Evolutionary conservation across 1,140 invertebrate genomes (phyloP).

Genomic region (Drosophila kohkoa): DNA sequence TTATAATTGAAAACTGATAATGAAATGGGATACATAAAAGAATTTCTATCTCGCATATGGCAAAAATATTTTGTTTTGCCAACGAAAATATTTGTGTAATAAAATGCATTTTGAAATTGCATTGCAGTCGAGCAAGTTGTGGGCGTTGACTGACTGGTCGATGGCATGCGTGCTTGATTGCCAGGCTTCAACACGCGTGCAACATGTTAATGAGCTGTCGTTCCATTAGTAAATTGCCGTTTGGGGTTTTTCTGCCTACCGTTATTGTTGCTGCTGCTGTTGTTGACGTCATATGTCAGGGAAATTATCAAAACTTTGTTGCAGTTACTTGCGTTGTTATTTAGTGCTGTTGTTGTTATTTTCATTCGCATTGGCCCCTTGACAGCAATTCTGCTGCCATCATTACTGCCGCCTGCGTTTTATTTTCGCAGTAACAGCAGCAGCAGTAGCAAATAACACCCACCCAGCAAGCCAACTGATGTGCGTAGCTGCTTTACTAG

Average conservation of each 20-base stretch:
- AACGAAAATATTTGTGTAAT: conserved; percentile 13
- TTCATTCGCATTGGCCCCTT: conserved; percentile 13
- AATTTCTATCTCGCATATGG: neutral
- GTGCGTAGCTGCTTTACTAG: conserved; percentile 23
- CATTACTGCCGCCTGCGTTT: conserved; percentile 22
- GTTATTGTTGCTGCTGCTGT: neutral
- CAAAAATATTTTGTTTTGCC: neutral
- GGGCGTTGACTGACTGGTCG: conserved; percentile 5
- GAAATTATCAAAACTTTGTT: conserved; percentile 40
- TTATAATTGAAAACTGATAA: neutral
- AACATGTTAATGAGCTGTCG: conserved; percentile 49
- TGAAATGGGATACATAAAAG: neutral
- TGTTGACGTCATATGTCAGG: conserved; percentile 30
- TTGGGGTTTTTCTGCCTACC: conserved; percentile 20
- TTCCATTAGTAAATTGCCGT: conserved; percentile 20
- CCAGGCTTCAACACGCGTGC: conserved; percentile 16
- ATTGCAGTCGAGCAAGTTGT: conserved; percentile 1
- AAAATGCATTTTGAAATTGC: conserved; percentile 1
- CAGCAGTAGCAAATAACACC: conserved; percentile 8
- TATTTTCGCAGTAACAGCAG: conserved; percentile 29
- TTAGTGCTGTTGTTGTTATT: conserved; percentile 9
- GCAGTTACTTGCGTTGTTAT: conserved; percentile 16
- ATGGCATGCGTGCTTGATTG: conserved; percentile 17
- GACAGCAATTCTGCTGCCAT: conserved; percentile 17
- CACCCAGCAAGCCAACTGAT: conserved; percentile 14